Percentiles rank a stretch among this genome's conserved stretches.
Conservation (phyloP, 2,797 vertebrate genomes). For the Acanthornis magna region DNA sequence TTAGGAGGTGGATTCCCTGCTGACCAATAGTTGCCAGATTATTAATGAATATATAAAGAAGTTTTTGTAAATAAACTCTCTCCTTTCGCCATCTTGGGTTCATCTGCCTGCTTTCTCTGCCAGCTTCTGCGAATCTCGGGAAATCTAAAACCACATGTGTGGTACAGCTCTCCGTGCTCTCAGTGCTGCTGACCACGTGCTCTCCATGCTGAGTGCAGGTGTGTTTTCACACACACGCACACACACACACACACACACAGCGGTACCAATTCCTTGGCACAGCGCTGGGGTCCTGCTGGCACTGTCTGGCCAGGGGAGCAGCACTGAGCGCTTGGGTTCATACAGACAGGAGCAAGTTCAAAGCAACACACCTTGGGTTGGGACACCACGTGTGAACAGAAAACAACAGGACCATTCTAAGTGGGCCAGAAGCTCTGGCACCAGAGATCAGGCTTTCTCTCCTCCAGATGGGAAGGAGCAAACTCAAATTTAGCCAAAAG, state of each 20-base stretch:
- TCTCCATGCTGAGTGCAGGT: background rate
- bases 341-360: background rate
- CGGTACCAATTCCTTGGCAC: rapidly evolving
- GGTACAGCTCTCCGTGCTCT: background rate
- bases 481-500: background rate
- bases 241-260: background rate
- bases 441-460: background rate
- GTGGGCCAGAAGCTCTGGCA: background rate
- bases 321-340: background rate
- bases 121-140: no score
- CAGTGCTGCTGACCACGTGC: background rate
- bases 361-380: rapidly evolving
- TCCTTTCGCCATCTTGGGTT: no score
- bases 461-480: background rate
- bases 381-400: background rate
- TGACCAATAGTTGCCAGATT: no score
- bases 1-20: no score
- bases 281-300: background rate
- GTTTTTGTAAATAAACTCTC: no score
- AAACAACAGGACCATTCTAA: background rate
- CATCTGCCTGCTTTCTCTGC: no score
- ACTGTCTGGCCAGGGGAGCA: background rate
- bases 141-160: no score
- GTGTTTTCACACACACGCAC: background rate
- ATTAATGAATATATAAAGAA: no score